Evolutionary conservation across 2,113 vertebrate genomes (phyloP).

Genomic region (Dipodomys ordii): DNA sequence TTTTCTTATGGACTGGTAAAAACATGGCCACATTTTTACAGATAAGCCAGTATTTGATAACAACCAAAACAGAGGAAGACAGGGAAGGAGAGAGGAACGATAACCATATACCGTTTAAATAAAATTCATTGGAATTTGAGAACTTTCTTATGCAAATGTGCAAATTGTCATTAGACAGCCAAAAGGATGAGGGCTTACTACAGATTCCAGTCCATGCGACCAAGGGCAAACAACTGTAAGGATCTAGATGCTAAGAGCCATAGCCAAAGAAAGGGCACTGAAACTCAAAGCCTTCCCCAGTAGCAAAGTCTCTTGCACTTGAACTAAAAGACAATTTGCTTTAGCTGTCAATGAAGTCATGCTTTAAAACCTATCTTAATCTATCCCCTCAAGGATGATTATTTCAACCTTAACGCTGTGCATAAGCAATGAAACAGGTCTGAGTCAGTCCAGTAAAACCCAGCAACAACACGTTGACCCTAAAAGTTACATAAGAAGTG

Average conservation of each 20-base stretch:
- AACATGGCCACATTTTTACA: background rate
- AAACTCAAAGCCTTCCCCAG: slow-evolving; percentile 11
- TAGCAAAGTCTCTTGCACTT: slow-evolving; percentile 44
- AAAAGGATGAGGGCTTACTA: background rate
- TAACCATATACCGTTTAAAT: background rate
- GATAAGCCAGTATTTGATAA: background rate
- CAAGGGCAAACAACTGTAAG: background rate
- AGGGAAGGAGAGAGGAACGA: background rate
- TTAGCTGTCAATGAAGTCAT: slow-evolving; percentile 70
- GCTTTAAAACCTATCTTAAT: slow-evolving; percentile 72
- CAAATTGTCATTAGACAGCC: background rate
- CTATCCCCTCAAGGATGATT: slow-evolving; percentile 70
- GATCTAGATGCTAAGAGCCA: background rate
- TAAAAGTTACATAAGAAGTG: slow-evolving; percentile 62
- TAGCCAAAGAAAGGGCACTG: background rate
- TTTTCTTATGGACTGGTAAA: background rate
- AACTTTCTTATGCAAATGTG: background rate
- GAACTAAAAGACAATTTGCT: slow-evolving; percentile 68
- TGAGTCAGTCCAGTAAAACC: slow-evolving; percentile 64
- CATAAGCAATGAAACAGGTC: slow-evolving; percentile 55
- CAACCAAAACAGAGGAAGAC: background rate
- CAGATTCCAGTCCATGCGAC: background rate
- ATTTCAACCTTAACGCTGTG: slow-evolving; percentile 58
- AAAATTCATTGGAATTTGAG: slow-evolving; percentile 34
- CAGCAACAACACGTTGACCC: slow-evolving; percentile 47